Evolutionary conservation across 2,888 invertebrate species (phyloP), one percentile per base, ranked within the genome.

Genomic region (Tinea semifulvella): DNA sequence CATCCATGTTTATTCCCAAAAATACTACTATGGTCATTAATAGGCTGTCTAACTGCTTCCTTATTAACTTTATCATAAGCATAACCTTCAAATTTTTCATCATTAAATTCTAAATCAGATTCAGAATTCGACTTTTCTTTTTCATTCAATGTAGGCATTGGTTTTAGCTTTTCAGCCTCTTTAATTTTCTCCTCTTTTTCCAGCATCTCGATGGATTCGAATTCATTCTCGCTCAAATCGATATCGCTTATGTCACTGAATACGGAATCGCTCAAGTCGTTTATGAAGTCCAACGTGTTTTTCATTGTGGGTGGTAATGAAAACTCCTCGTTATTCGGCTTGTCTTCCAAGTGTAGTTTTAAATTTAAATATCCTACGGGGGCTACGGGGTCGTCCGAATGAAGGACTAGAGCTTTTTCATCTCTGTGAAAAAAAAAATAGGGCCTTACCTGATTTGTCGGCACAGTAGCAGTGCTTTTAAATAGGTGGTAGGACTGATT

Each of bases 301-400:
- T 85, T 86, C 14, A 86, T 67, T 48, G 66, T 73, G 27, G 70
- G 71, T 56, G 76, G 79, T 61, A 76, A 63, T 56, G 63, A 61
- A 14, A 62, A 58, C 49, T 66, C 63, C 56, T 71, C 63, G 44
- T 61, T 62, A 43, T 77, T 75, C 14, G 84, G 74, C 70, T 89
- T 89, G 44, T 82, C 65, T 72, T 91, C 90, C 57, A 97, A 81
- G 58, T 89, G 90, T 49, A 97, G 73, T 71, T 91, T 90, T 54
- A 98, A 87, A 70, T 92, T 94, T 47, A 98, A 82, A 70, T 96
- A 98, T 22, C 95, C 97, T 44, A 98, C 98, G 5, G 97, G 94
- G 19, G 96, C 96, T 61, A 98, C 89, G 2, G 92, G 89, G 82
- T 98, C 96, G 57, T 93, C 89, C 16, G 96, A 90, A 66, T 96